Conservation (phyloP, 2,797 vertebrate species). For the Dicrostonyx torquatus region DNA sequence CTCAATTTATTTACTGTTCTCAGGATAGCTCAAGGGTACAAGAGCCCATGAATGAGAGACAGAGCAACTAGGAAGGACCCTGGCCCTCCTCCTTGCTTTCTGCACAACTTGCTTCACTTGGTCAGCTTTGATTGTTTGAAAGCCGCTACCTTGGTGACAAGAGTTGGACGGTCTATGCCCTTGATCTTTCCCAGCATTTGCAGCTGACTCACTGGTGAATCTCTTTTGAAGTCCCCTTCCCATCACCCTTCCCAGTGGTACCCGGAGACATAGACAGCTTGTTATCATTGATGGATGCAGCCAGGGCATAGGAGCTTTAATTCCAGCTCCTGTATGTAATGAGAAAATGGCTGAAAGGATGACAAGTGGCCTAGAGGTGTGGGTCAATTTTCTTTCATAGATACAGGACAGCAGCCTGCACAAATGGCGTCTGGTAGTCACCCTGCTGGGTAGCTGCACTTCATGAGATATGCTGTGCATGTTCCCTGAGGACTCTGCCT, state of each 20-base stretch:
- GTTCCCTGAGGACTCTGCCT: background rate
- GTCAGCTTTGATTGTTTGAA: background rate
- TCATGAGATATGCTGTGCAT: background rate
- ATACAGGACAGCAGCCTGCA: background rate
- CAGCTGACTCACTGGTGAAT: background rate
- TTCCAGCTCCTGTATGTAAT: background rate
- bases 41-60: background rate
- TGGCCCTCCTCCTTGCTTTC: background rate
- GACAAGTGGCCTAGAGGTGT: background rate
- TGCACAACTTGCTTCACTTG: background rate
- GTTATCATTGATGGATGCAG: background rate
- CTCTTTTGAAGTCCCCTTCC: conserved; percentile 10
- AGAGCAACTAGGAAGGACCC: background rate
- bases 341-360: background rate
- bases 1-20: background rate
- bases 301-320: background rate
- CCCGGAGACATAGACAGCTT: background rate
- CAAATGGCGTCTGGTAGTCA: background rate
- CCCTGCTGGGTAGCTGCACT: background rate
- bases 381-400: background rate
- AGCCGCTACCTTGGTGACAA: background rate
- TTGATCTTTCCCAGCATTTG: conserved; percentile 47
- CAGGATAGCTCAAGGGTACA: background rate
- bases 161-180: background rate
- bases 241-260: background rate